Conservation (phyloP, 2,797 vertebrate genomes). For the Poecile montanus region DNA sequence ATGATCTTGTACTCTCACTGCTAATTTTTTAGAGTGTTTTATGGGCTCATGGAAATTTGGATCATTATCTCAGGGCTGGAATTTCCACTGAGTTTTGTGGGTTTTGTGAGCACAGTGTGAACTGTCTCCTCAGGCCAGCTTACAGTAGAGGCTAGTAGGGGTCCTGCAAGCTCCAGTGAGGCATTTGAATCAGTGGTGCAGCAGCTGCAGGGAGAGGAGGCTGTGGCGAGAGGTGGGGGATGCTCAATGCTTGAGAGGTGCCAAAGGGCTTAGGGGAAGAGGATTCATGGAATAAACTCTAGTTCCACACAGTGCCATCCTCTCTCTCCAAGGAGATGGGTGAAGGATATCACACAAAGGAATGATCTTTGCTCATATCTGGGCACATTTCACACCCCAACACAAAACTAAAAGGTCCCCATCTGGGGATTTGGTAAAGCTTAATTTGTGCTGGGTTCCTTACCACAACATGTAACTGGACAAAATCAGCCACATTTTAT, state of each 20-base stretch:
- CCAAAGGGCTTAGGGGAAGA: background rate
- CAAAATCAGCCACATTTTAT: background rate
- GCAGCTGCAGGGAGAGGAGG: background rate
- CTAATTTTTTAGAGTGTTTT: slow-evolving; percentile 45
- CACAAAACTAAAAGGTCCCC: background rate
- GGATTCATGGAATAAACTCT: background rate
- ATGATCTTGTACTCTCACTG: background rate
- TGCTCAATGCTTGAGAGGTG: background rate
- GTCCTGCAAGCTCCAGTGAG: slow-evolving; percentile 29
- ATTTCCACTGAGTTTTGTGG: slow-evolving; percentile 44
- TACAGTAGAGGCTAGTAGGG: background rate
- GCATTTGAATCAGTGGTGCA: slow-evolving; percentile 37
- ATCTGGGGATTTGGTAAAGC: background rate
- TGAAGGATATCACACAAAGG: background rate
- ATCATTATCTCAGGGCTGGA: slow-evolving; percentile 53
- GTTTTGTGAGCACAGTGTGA: slow-evolving; percentile 45
- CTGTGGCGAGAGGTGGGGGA: background rate
- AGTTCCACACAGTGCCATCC: background rate
- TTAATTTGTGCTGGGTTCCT: background rate
- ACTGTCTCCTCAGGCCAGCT: slow-evolving; percentile 19
- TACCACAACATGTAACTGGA: background rate
- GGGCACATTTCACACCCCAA: background rate
- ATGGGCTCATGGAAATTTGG: slow-evolving; percentile 58
- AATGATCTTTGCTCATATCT: background rate
- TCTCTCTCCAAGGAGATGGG: background rate